These are phyloP conservation scores for Limnephilus lunatus DNA, from an alignment of 2,888 invertebrate species.

Conservation along the genomic window DNA sequence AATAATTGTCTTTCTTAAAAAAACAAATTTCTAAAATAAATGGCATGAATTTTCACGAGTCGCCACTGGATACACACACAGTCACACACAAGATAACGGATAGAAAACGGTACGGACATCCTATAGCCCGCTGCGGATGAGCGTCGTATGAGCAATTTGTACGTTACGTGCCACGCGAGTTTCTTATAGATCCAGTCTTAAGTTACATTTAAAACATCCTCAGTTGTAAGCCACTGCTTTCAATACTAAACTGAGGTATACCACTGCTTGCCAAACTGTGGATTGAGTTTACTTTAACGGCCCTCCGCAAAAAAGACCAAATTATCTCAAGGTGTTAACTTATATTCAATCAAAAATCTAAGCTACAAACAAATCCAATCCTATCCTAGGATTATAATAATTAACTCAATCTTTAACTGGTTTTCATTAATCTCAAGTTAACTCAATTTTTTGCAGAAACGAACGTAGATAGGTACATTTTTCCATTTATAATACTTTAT, in stretches of 20 bases:
- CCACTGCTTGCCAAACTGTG: constrained; percentile 32
- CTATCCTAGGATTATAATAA: no score
- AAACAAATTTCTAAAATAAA: no score
- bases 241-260: constrained; percentile 27
- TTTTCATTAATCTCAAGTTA: no score
- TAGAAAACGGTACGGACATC: constrained; percentile 8
- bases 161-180: constrained; percentile 59
- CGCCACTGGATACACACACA: not conserved
- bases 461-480: no score
- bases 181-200: constrained; percentile 52
- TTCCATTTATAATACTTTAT: no score
- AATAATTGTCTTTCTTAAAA: no score
- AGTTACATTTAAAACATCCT: constrained; percentile 62
- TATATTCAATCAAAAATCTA: no score
- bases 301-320: not conserved
- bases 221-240: constrained; percentile 51
- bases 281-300: not conserved
- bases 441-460: no score
- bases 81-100: not conserved
- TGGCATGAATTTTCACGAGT: not conserved
- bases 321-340: not conserved
- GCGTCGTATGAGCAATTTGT: constrained; percentile 59
- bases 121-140: constrained; percentile 25
- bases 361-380: no score
- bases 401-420: no score